These are phyloP conservation scores for Tretioscincus oriximinensis DNA, from an alignment of 2,113 vertebrate species.

Conservation along the genomic window DNA sequence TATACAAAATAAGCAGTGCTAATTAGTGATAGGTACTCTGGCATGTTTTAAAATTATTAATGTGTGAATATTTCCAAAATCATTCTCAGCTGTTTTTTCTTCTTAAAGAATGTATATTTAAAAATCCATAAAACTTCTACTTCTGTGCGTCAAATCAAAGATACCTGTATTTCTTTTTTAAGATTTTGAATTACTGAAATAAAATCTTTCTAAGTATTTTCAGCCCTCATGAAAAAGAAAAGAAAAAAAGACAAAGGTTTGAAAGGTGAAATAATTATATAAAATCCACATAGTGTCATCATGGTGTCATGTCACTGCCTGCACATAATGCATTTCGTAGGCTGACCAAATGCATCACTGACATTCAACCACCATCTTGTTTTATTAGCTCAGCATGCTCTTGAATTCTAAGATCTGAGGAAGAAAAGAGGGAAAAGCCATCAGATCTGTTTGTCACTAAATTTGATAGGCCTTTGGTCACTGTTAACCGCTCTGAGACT, in stretches of 20 bases:
- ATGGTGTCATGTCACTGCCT: too few relatives aligned
- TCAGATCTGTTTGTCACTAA: not conserved
- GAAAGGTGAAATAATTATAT: too few relatives aligned
- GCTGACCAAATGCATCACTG: too few relatives aligned
- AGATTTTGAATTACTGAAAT: not conserved
- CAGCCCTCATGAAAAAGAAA: not conserved
- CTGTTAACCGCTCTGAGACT: too few relatives aligned
- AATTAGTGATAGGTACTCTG: not conserved
- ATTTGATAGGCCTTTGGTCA: not conserved
- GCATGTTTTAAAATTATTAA: not conserved
- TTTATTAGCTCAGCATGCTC: too few relatives aligned
- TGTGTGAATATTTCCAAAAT: not conserved
- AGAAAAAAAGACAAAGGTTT: too few relatives aligned
- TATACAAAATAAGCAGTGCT: not conserved
- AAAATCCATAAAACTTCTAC: not conserved
- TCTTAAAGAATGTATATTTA: not conserved
- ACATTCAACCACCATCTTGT: too few relatives aligned
- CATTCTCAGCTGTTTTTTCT: not conserved
- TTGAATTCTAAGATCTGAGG: too few relatives aligned
- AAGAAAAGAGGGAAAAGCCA: too few relatives aligned
- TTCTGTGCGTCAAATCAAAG: not conserved
- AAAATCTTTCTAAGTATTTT: not conserved
- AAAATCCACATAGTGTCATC: too few relatives aligned
- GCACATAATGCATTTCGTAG: too few relatives aligned
- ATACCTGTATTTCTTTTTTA: not conserved